Base-by-base conservation (phyloP, 2,888 invertebrate species). In the Marasmarcha lunaedactyla region DNA sequence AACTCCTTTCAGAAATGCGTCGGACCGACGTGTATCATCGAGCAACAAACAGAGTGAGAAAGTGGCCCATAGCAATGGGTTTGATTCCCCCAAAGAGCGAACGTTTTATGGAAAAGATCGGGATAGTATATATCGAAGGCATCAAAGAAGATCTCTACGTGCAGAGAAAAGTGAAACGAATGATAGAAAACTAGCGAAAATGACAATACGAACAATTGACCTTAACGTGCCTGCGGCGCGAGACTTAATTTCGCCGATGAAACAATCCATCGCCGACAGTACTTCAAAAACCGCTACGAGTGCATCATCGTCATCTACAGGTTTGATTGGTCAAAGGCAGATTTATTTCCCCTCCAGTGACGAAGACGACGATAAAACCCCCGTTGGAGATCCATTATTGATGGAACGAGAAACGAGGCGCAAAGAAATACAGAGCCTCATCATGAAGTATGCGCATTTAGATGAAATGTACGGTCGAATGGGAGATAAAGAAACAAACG, bases 401-500 rank as follows among this genome's bases (percentile, higher is more conserved):
- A 86, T 86, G 49, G 93, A 94, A 50, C 85, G 94, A 35, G 92
- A 93, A 63, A 90, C 90, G 7, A 89, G 90, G 53, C 87, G 94
- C 27, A 93, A 93, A 57, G 94, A 94, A 61, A 92, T 93, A 43
- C 91, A 92, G 64, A 89, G 90, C 54, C 79, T 94, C 43, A 92
- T 93, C 45, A 86, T 90, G 84, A 94, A 93, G 65, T 94, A 94
- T 65, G 89, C 92, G 20, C 91, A 91, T 35, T 76, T 93, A 48
- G 92, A 92, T 54, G 91, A 91, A 56, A 87, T 87, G 42, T 90
- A 89, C 66, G 88, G 84, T 13, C 77, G 86, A 14, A 70, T 78
- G 36, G 73, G 63, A 5, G 73, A 72, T 26, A 76, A 69, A 44
- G 70, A 68, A 26, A 42, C 54, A 25, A 73, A 68, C 47, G 69